Conservation (phyloP, 2,113 vertebrate genomes). For the Pseudopipra pipra region DNA sequence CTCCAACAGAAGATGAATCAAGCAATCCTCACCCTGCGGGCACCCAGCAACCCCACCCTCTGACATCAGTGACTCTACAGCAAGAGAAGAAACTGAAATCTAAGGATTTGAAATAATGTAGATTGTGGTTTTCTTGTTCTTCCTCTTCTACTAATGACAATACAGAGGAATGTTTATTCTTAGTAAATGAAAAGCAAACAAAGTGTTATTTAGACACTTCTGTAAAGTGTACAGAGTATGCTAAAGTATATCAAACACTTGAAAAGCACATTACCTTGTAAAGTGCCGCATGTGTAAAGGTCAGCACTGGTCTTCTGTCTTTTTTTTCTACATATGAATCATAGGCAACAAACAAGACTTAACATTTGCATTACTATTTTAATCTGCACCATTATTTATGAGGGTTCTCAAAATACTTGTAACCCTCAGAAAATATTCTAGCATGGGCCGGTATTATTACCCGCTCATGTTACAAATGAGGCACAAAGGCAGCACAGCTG, state of each 20-base stretch:
- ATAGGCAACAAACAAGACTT: background rate
- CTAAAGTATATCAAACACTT: background rate
- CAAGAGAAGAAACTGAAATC: background rate
- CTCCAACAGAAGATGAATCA: background rate
- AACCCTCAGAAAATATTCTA: background rate
- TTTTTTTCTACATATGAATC: background rate
- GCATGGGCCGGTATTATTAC: background rate
- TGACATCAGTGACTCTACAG: background rate
- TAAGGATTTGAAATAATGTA: background rate
- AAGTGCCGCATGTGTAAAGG: background rate
- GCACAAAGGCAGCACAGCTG: background rate
- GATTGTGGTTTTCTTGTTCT: background rate
- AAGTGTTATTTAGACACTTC: background rate
- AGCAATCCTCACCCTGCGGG: background rate
- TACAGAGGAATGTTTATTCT: background rate
- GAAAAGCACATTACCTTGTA: background rate
- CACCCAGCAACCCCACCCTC: background rate
- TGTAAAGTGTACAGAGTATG: background rate
- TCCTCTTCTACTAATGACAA: background rate
- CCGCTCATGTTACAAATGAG: background rate
- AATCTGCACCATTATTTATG: background rate
- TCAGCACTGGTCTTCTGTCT: background rate
- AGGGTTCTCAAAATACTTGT: slow-evolving; percentile 7
- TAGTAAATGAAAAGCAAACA: background rate
- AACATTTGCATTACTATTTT: slow-evolving; percentile 1